Conservation (phyloP, 2,888 invertebrate species). For the Charanyca ferruginea region DNA sequence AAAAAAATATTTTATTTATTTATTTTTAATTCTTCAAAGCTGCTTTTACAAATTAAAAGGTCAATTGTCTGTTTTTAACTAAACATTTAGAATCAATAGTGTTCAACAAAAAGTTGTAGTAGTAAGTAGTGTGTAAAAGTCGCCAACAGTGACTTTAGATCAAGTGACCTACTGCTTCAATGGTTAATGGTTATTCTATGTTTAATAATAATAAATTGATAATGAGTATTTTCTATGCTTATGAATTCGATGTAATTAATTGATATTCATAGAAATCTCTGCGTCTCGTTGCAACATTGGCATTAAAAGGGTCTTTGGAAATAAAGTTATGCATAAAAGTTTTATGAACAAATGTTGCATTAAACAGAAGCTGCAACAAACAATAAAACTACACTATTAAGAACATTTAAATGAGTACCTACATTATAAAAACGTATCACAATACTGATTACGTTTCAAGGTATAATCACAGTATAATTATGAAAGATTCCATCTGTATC, state of each 20-base stretch:
- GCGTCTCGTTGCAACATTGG: constrained; percentile 1
- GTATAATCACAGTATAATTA: constrained; percentile 19
- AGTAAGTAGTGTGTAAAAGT: no score
- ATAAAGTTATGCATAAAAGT: constrained; percentile 1
- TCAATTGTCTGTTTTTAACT: no score
- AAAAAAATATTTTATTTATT: no score
- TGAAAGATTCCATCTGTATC: constrained; percentile 1
- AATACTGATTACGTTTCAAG: constrained; percentile 5
- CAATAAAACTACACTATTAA: constrained; percentile 12
- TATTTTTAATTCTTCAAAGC: no score
- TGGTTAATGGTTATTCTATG: no score
- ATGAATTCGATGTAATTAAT: constrained; percentile 8
- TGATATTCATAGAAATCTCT: constrained; percentile 21
- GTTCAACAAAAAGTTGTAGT: no score
- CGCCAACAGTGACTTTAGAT: no score
- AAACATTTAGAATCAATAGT: no score
- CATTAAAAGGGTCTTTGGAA: constrained; percentile 9
- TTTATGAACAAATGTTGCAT: not conserved
- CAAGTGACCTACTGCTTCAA: no score
- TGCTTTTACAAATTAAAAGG: no score
- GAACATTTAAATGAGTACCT: not conserved
- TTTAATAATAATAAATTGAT: not conserved
- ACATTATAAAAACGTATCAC: not conserved
- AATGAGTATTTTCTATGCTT: not conserved
- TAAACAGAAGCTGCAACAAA: not conserved